phyloP scores from a whole-genome alignment of 2,888 invertebrate species.

The Ptychoptera albimana region DNA sequence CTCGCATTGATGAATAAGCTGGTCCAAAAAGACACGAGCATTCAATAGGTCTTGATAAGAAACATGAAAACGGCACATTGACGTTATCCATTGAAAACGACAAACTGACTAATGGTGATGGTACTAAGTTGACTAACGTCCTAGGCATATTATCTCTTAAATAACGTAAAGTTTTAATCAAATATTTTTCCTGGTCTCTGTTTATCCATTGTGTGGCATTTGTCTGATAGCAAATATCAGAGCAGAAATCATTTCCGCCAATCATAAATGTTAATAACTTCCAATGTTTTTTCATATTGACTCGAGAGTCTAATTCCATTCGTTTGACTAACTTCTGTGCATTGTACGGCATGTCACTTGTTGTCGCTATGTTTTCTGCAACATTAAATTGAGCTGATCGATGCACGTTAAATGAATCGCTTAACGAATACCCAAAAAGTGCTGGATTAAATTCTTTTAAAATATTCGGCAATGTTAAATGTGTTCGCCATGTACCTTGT shows the following conservation, averaged over 20 bases:
- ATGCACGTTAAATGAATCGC: constrained; percentile 26
- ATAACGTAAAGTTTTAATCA: constrained; percentile 32
- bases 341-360: constrained; percentile 35
- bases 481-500: constrained; percentile 34
- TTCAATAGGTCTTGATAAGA: constrained; percentile 11
- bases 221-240: constrained; percentile 34
- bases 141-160: constrained; percentile 38
- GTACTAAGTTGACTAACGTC: constrained; percentile 13
- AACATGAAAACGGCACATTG: constrained; percentile 11
- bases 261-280: constrained; percentile 42
- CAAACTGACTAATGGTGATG: constrained; percentile 13
- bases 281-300: constrained; percentile 40
- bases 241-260: constrained; percentile 43
- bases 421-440: constrained; percentile 38
- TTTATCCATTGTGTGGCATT: constrained; percentile 24
- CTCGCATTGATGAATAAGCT: constrained; percentile 10
- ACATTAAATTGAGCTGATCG: constrained; percentile 34
- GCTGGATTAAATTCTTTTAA: constrained; percentile 45
- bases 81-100: constrained; percentile 13
- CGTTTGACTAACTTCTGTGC: constrained; percentile 31
- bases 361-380: constrained; percentile 35
- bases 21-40: constrained; percentile 14
- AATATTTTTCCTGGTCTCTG: constrained; percentile 31
- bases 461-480: constrained; percentile 39
- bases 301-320: constrained; percentile 29